phyloP scores from a whole-genome alignment of 2,113 vertebrate genomes.

The Mus musculus region DNA sequence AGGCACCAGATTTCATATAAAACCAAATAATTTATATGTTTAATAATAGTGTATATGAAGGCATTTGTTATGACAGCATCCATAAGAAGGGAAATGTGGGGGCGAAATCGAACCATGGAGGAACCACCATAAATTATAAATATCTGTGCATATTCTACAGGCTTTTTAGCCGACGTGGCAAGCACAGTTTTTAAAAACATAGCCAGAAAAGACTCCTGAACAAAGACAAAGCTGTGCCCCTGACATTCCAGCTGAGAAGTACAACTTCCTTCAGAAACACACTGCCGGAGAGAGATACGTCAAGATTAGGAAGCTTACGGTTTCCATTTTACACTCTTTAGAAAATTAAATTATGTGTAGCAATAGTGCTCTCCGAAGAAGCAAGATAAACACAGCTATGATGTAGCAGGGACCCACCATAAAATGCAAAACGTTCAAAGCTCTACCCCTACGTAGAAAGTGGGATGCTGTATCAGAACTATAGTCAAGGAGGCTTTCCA shows the following conservation, averaged over 20 bases:
- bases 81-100: not conserved
- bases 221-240: not conserved
- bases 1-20: conserved; percentile 29
- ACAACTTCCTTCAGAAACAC: not conserved
- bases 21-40: conserved; percentile 47
- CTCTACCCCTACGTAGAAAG: not conserved
- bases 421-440: not conserved
- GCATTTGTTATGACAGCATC: not conserved
- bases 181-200: not conserved
- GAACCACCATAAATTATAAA: conserved; percentile 42
- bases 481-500: not conserved
- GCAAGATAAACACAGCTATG: not conserved
- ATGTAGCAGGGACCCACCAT: not conserved
- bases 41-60: conserved; percentile 23
- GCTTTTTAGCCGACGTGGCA: not conserved
- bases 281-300: not conserved
- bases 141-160: not conserved
- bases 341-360: not conserved
- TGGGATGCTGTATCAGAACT: not conserved
- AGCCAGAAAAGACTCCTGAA: not conserved
- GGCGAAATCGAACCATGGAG: not conserved
- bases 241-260: not conserved
- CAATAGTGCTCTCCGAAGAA: not conserved
- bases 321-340: not conserved
- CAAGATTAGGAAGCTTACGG: not conserved